Conservation (phyloP, 2,113 vertebrate species). For the Colossoma macropomum region DNA sequence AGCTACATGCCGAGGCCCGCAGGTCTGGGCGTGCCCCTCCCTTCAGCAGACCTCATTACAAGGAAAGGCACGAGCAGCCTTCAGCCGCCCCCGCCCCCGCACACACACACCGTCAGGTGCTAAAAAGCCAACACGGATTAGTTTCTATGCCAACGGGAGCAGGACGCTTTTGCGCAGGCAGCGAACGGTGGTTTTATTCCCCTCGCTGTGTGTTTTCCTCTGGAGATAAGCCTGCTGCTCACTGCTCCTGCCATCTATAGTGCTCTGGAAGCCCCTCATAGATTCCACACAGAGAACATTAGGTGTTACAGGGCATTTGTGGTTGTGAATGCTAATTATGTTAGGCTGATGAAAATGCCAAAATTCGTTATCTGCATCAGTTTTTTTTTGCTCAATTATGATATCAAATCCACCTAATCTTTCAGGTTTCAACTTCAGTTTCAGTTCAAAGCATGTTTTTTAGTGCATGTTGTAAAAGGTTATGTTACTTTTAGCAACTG, state of each 20-base stretch:
- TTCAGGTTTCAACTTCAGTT: no score
- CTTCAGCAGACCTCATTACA: slow-evolving; percentile 70
- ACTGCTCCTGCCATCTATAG: slow-evolving; percentile 51
- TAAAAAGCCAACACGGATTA: slow-evolving; percentile 80
- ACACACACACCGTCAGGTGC: slow-evolving; percentile 71
- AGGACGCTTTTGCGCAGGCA: slow-evolving; percentile 71
- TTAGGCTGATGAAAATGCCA: not conserved
- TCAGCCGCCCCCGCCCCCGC: slow-evolving; percentile 61
- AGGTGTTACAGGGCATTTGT: not conserved
- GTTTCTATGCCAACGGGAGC: slow-evolving; percentile 81
- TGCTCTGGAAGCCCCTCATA: not conserved
- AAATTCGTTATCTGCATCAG: not conserved
- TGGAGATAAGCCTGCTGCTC: slow-evolving; percentile 43
- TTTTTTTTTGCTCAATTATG: not conserved
- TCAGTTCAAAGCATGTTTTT: no score
- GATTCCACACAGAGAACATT: not conserved
- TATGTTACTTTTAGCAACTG: no score
- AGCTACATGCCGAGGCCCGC: slow-evolving; percentile 33
- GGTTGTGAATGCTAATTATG: not conserved
- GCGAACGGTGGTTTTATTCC: slow-evolving; percentile 64
- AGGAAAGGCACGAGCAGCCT: slow-evolving; percentile 48
- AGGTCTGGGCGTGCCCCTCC: slow-evolving; percentile 42
- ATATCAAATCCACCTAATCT: not conserved
- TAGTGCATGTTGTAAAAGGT: no score
- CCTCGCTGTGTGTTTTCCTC: not conserved